Evolutionary conservation across 2,797 vertebrate species (phyloP), one percentile per base, ranked within the genome.

Genomic region (Ataeniobius toweri): DNA sequence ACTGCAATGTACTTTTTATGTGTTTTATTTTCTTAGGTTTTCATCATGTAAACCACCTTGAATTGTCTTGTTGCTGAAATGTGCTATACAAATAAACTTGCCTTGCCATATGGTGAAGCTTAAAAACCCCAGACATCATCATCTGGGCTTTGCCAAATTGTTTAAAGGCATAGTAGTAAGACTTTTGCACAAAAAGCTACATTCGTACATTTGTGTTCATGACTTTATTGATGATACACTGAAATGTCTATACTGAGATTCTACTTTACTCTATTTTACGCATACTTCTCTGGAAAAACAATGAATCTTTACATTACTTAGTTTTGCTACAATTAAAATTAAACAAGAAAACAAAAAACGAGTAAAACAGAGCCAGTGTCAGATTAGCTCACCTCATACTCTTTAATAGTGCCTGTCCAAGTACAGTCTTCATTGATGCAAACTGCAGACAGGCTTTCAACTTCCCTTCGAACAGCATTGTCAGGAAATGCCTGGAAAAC

Each of bases 321-420:
- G 18, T 9, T 65, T 65, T 20, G 18, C 18, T 20, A 39, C 28
- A 22, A 4, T 65, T 39, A 65, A 28, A 63, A 36, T 36, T 1
- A 36, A 63, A 36, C 18, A 24, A 22, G 8, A 16, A 63, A 63
- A 61, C 28, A 36, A 67, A 20, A 18, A 6, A 9, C 14, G 5
- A 71, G 46, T 39, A 50, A 24, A 58, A 63, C 28, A 36, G 31
- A 9, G 14, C 50, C 13, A 36, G 39, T 1, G 22, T 63, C 5
- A 63, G 31, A 56, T 70, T 22, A 1, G 3, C 83, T 80, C 92
- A 98, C 98, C 97, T 99, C 98, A 0, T 98, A 99, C 2, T 99
- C 98, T 82, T 97, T 99, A 73, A 99, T 96, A 5, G 96, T 97
- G 50, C 98, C 98, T 83, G 95, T 98, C 98, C 98, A 99, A 1